A percentile compares a stretch with the other conserved stretches of the same genome.
These are phyloP conservation scores for Epinephelus malabaricus DNA, from an alignment of 2,797 vertebrate genomes.

Conservation along the genomic window DNA sequence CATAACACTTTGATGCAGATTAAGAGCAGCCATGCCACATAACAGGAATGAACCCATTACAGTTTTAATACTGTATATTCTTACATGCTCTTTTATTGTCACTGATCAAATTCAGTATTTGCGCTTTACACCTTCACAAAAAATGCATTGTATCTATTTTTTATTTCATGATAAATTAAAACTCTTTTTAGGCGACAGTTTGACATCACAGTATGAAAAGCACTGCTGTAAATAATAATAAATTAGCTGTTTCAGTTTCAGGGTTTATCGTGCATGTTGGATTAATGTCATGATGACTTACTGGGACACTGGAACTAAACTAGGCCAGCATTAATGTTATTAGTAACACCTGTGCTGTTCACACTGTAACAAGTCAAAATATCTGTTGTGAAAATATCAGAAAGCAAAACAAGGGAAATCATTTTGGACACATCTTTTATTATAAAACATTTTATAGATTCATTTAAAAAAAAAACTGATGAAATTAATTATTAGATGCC, in stretches of 20 bases:
- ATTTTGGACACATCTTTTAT: too few species aligned
- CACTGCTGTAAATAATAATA: not conserved
- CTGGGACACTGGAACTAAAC: too few species aligned
- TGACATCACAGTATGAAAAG: not conserved
- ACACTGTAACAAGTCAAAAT: too few species aligned
- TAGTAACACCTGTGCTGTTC: too few species aligned
- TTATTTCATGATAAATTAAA: not conserved
- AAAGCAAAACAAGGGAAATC: too few species aligned
- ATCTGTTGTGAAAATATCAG: too few species aligned
- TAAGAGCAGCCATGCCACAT: not conserved
- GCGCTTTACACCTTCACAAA: not conserved
- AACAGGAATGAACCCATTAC: not conserved
- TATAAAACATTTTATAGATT: not conserved
- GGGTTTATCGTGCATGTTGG: not conserved
- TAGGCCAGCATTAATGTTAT: too few species aligned
- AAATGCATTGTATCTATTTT: not conserved
- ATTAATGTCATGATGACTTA: not conserved
- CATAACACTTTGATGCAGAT: not conserved
- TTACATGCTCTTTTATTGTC: not conserved
- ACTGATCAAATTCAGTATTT: not conserved
- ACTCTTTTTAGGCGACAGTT: too few species aligned
- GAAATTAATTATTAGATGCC: too few species aligned
- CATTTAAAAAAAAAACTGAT: too few species aligned
- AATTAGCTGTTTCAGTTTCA: not conserved
- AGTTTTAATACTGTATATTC: not conserved